Conservation (phyloP, 2,113 vertebrate species). For the Ictalurus furcatus region DNA sequence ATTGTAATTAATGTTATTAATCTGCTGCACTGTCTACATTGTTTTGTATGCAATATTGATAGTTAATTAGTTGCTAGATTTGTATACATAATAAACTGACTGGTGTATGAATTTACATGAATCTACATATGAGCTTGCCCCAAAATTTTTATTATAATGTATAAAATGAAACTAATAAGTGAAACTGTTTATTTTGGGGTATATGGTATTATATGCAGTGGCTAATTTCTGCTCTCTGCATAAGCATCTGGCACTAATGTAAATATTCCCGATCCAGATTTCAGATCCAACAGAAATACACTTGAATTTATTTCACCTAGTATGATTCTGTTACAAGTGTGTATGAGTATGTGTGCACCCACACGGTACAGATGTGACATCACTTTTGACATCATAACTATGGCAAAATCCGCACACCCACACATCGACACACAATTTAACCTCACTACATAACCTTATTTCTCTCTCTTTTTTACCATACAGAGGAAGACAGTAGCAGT, state of each 20-base stretch:
- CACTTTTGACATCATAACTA: constrained; percentile 43
- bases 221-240: not conserved
- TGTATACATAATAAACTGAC: not conserved
- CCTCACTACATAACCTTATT: constrained; percentile 24
- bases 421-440: constrained; percentile 33
- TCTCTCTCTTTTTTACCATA: constrained; percentile 23
- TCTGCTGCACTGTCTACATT: not conserved
- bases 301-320: not conserved
- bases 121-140: not conserved
- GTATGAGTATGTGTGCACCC: constrained; percentile 31
- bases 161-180: not conserved
- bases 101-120: not conserved
- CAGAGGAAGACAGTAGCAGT: constrained; percentile 54
- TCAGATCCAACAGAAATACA: not conserved
- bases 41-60: not conserved
- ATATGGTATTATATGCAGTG: too few species aligned
- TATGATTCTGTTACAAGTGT: constrained; percentile 5
- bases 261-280: not conserved
- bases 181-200: not conserved
- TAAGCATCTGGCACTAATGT: not conserved
- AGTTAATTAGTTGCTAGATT: not conserved
- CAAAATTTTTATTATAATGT: not conserved
- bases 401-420: constrained; percentile 31
- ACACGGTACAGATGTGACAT: constrained; percentile 46
- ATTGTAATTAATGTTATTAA: not conserved